Evolutionary conservation across 2,113 vertebrate species (phyloP), one percentile per base, ranked within the genome.

Genomic region (Syrrhaptes paradoxus): DNA sequence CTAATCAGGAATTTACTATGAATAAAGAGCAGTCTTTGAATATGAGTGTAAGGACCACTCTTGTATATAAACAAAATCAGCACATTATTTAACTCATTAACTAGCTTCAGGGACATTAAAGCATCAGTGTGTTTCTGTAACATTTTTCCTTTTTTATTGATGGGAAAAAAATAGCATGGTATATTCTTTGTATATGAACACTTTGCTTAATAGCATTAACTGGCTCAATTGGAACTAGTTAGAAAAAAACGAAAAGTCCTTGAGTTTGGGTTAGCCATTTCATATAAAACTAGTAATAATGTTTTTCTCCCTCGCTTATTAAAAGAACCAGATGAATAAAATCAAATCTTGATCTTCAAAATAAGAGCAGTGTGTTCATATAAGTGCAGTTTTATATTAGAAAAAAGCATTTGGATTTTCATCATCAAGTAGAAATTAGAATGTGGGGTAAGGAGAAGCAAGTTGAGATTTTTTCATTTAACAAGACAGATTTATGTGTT

Each of bases 171-270:
- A 43, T 31, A 65, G 12, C 10, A 41, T 19, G 1, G 1, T 57
- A 25, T 43, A 66, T 71, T 19, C 14, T 43, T 66, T 73, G 16
- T 49, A 45, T 87, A 32, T 15, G 18, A 76, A 65, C 6, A 51
- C 11, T 59, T 59, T 41, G 4, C 7, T 31, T 52, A n/a, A 15
- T 43, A 74, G 2, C 11, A 25, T 52, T 62, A 52, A 4, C 17
- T 79, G 20, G 3, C 20, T 89, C 7, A 32, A 25, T 10, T 57
- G 3, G 6, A 85, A 13, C 13, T 67, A 34, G 6, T 49, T 67
- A 3, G 58, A 80, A 63, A 61, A 38, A 45, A 0, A 0, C 0
- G 57, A 48, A 49, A 34, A 41, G 5, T 34, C 6, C 34, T 7
- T 38, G 17, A 76, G 3, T 58, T 68, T 87, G 63, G 18, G 7